Conservation (phyloP, 2,113 vertebrate species). For the Arenaria interpres region DNA sequence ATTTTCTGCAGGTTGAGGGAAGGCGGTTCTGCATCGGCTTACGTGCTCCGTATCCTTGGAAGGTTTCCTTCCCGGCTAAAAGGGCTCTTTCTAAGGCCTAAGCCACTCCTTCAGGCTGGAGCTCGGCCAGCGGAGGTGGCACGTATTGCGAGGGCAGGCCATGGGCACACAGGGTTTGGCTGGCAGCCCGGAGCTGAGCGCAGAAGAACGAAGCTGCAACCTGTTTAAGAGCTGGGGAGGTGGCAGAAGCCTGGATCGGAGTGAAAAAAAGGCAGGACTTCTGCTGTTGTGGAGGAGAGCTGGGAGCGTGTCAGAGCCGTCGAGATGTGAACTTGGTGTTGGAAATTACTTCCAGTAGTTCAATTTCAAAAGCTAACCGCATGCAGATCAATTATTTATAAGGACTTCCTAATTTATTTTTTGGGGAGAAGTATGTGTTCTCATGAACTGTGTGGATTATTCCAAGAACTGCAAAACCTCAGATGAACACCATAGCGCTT, state of each 20-base stretch:
- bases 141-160: background rate
- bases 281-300: background rate
- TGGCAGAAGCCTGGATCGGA: background rate
- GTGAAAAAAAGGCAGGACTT: background rate
- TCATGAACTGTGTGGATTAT: background rate
- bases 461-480: constrained; percentile 45
- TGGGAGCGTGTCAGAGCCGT: background rate
- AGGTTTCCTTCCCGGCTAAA: constrained; percentile 8
- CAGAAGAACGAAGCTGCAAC: background rate
- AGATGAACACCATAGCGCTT: background rate
- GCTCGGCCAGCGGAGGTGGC: constrained; percentile 40
- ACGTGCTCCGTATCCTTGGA: background rate
- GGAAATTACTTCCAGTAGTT: background rate
- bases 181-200: background rate
- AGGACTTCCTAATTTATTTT: background rate
- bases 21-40: background rate
- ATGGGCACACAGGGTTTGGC: background rate
- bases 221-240: background rate
- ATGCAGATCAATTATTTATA: background rate
- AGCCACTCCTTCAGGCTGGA: background rate
- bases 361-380: background rate
- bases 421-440: background rate
- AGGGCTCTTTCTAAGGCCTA: background rate
- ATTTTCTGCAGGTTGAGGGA: background rate
- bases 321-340: background rate